Evolutionary conservation across 2,888 invertebrate genomes (phyloP).

Genomic region (Nomada hirtipes): DNA sequence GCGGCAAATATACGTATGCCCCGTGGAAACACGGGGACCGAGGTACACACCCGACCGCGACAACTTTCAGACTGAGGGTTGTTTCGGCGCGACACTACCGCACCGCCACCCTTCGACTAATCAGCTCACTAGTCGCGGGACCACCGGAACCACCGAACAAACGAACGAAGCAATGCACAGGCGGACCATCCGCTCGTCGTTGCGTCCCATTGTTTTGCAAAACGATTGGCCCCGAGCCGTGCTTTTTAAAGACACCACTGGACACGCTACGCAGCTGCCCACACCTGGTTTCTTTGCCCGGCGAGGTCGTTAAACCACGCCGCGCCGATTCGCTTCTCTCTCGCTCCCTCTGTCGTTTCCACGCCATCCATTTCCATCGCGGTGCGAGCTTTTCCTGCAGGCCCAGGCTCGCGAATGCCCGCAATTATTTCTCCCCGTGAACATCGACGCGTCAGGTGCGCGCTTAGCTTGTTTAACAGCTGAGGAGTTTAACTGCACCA

Average conservation of each 20-base stretch:
- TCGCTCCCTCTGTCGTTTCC: background rate
- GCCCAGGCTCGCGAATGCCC: too few relatives aligned
- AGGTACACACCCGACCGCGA: conserved; percentile 52
- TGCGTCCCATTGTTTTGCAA: conserved; percentile 15
- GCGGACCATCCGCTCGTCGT: background rate
- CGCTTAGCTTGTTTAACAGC: too few relatives aligned
- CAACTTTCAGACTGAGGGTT: conserved; percentile 68
- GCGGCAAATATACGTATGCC: conserved; percentile 16
- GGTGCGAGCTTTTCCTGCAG: too few relatives aligned
- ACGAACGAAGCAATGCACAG: conserved; percentile 6
- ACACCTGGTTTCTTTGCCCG: background rate
- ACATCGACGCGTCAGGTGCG: too few relatives aligned
- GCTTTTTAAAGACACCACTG: background rate
- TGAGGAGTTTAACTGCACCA: too few relatives aligned
- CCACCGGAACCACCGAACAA: conserved; percentile 12
- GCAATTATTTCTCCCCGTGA: too few relatives aligned
- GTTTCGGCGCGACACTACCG: conserved; percentile 58
- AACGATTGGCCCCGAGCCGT: conserved; percentile 10
- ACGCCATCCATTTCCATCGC: background rate
- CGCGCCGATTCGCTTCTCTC: background rate
- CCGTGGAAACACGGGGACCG: background rate
- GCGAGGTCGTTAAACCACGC: background rate
- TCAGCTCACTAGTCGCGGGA: conserved; percentile 47
- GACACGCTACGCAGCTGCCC: too few relatives aligned
- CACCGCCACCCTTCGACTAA: conserved; percentile 64